phyloP scores from a whole-genome alignment of 2,113 vertebrate species.

The Prietella phreatophila region DNA sequence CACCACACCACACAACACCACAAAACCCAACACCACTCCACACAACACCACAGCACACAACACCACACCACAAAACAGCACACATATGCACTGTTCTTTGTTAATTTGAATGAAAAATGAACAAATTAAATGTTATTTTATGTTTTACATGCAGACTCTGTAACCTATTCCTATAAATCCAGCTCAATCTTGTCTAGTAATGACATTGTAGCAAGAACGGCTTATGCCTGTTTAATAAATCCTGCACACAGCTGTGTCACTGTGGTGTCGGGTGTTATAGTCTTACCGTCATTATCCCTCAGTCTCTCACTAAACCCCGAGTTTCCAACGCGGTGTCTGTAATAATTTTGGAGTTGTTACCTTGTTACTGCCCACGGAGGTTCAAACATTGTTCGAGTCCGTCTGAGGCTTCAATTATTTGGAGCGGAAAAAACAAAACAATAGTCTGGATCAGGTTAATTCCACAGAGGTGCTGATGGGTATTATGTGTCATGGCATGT shows the following conservation, averaged over 20 bases:
- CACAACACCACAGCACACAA: not conserved
- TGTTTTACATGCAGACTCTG: not conserved
- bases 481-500: conserved; percentile 30
- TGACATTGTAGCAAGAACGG: not conserved
- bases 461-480: conserved; percentile 33
- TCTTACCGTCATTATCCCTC: not conserved
- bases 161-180: not conserved
- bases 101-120: conserved; percentile 21
- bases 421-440: not conserved
- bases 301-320: not conserved
- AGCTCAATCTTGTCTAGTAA: not conserved
- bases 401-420: conserved; percentile 39
- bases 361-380: conserved; percentile 4
- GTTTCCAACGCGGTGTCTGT: conserved; percentile 29
- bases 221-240: not conserved
- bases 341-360: conserved; percentile 30
- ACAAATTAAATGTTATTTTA: not conserved
- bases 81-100: not conserved
- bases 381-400: conserved; percentile 19
- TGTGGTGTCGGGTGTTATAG: not conserved
- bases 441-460: conserved; percentile 32
- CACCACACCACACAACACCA: not conserved
- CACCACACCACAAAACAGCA: conserved; percentile 1
- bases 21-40: not conserved
- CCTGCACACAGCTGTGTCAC: not conserved